Base-by-base conservation (phyloP, 2,113 vertebrate genomes). In the Corythoichthys haematopterus region DNA sequence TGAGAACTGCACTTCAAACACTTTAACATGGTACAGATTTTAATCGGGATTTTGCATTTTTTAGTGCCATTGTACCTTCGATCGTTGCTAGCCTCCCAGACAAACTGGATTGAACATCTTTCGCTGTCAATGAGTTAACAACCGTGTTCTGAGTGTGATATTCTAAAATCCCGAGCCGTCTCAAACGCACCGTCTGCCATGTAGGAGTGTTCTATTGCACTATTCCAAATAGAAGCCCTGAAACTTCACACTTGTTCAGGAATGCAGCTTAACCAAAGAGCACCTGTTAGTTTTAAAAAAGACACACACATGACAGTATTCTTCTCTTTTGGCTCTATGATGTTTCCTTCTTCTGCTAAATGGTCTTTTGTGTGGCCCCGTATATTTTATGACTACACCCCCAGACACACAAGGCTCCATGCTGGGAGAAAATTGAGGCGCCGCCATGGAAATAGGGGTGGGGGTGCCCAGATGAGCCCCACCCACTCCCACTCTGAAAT, bases 371-470 rank as follows among this genome's bases (percentile, higher is more conserved):
- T 88, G 71, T 85, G 88, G 88, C 86, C 83, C 80, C 87, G 47
- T 88, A 91, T 91, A 91, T 92, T 85, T 82, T 84, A 89, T 86
- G 79, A 91, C 85, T 91, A 92, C 88, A 15, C 53, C 33, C 53
- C 6, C 33, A 91, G 87, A 85, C 80, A 89, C 83, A 86, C 88
- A 87, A 66, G 83, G 86, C 77, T 85, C 88, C 83, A 65, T 76
- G 86, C 85, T 83, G 89, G 84, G 85, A 79, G 76, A 84, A 85
- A 85, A 79, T 89, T 90, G 89, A 86, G 88, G 83, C 89, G 83
- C 62, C 90, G 87, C 87, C 90, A 58, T 13, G 87, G 83, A 85
- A 86, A 84, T 83, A 71, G 81, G 88, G 38, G n/a, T 8, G 38
- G 14, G 58, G 10, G 87, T 88, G 87, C 83, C 89, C 86, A 64